These are phyloP conservation scores for Sebastes wilsoni DNA, from an alignment of 2,797 vertebrate genomes.

Conservation along the genomic window DNA sequence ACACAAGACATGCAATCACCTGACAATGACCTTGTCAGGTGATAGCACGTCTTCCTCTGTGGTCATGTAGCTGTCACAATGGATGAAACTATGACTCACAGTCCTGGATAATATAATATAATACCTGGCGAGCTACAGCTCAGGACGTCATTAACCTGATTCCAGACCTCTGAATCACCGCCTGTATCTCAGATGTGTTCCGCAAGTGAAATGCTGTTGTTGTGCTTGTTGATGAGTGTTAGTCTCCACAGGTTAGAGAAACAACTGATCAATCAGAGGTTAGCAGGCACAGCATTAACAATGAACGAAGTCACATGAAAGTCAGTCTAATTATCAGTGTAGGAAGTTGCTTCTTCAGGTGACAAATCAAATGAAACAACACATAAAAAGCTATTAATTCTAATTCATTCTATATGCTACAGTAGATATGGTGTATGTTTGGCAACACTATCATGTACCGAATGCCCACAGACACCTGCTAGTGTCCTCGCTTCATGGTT, in stretches of 20 bases:
- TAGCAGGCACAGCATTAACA: background rate
- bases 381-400: background rate
- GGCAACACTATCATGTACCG: background rate
- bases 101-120: conserved; percentile 5
- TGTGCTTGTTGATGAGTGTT: background rate
- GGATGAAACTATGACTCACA: conserved; percentile 49
- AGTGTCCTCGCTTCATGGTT: background rate
- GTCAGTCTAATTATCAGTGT: background rate
- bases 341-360: background rate
- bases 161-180: conserved; percentile 34
- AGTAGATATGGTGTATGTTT: background rate
- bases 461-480: background rate
- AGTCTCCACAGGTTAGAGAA: background rate
- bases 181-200: background rate
- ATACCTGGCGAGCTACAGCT: background rate
- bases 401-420: background rate
- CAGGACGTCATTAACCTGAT: background rate
- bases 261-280: background rate
- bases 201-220: background rate
- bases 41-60: conserved; percentile 1
- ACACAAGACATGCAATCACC: no score
- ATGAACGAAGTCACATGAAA: background rate
- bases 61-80: background rate
- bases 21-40: conserved; percentile 3
- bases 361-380: background rate